A percentile compares a stretch with the other conserved stretches of the same genome.
Conservation (phyloP, 2,888 invertebrate genomes). For the Pachydiplax longipennis region DNA sequence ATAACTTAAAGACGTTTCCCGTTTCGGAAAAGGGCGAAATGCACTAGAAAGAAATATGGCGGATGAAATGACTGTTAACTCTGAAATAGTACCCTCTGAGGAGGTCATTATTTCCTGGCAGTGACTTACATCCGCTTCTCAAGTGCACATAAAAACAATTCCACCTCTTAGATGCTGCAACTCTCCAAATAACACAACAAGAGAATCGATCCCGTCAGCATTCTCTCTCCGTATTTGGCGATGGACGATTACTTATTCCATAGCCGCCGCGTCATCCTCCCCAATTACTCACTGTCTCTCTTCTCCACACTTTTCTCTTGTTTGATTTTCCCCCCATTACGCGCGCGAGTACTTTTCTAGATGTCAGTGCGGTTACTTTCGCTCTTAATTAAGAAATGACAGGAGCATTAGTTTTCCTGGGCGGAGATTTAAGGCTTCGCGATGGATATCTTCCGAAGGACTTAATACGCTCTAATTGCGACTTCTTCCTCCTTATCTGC, state of each 20-base stretch:
- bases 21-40: too few species aligned
- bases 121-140: too few species aligned
- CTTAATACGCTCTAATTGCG: constrained; percentile 20
- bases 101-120: too few species aligned
- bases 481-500: not conserved
- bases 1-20: too few species aligned
- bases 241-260: not conserved
- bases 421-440: not conserved
- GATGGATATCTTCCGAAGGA: not conserved
- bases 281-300: not conserved
- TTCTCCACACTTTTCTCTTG: not conserved
- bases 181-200: too few species aligned
- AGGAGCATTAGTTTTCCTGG: not conserved
- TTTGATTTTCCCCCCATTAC: not conserved
- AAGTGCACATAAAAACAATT: too few species aligned
- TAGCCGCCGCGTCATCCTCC: not conserved
- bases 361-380: not conserved
- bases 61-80: too few species aligned
- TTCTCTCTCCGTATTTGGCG: not conserved
- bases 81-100: too few species aligned
- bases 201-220: not conserved
- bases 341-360: not conserved
- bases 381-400: not conserved
- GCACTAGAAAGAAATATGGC: too few species aligned
- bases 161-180: too few species aligned